Conservation (phyloP, 2,888 invertebrate genomes). For the Terebella lapidaria region DNA sequence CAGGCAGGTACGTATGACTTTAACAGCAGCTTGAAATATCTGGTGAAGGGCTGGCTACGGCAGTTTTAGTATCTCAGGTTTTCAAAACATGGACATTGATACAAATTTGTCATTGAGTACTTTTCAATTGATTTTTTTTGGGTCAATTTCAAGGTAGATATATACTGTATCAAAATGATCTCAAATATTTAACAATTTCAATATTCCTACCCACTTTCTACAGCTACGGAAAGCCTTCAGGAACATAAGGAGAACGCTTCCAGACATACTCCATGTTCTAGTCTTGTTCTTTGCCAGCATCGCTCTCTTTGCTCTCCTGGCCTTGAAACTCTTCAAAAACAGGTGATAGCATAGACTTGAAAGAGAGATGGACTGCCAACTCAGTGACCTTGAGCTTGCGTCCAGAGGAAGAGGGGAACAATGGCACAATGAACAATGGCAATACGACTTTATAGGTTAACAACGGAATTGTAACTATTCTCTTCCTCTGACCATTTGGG, state of each 20-base stretch:
- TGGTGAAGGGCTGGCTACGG: neutral
- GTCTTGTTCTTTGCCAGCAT: slow-evolving; percentile 53
- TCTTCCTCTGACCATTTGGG: too few relatives aligned
- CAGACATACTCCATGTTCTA: slow-evolving; percentile 54
- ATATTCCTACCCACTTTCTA: neutral
- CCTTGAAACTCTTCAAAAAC: slow-evolving; percentile 52
- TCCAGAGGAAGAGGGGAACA: too few relatives aligned
- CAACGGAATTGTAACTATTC: too few relatives aligned
- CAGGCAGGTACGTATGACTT: slow-evolving; percentile 37
- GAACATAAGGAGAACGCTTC: slow-evolving; percentile 55
- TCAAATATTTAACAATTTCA: neutral
- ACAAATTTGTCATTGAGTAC: too few relatives aligned
- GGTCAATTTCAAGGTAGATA: too few relatives aligned
- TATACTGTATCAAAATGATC: neutral
- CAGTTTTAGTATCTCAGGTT: too few relatives aligned
- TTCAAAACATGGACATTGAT: too few relatives aligned
- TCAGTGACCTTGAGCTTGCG: too few relatives aligned
- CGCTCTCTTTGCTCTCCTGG: slow-evolving; percentile 54
- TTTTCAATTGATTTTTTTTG: too few relatives aligned
- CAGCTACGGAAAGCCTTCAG: slow-evolving; percentile 54
- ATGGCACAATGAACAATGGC: neutral
- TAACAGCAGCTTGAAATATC: neutral
- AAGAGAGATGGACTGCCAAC: too few relatives aligned
- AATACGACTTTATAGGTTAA: too few relatives aligned
- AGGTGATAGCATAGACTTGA: slow-evolving; percentile 42